Percentiles rank a stretch among this genome's conserved stretches.
phyloP scores from a whole-genome alignment of 2,888 invertebrate species.

The Aphodius sticticus region DNA sequence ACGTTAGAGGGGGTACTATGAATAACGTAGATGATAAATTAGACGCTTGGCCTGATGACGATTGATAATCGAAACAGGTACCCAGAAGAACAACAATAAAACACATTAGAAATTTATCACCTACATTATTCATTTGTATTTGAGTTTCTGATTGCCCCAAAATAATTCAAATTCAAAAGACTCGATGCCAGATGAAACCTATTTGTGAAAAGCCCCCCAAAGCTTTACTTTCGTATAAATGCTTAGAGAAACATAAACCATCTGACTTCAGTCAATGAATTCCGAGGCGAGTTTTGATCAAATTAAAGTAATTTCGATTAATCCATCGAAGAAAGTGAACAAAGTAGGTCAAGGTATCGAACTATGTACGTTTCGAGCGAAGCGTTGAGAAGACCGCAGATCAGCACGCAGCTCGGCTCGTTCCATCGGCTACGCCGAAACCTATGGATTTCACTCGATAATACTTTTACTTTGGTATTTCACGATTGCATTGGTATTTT shows the following conservation, averaged over 20 bases:
- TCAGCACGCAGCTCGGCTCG: not conserved
- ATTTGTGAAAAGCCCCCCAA: not conserved
- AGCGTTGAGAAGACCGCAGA: not conserved
- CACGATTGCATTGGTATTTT: not conserved
- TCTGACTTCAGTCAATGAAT: not conserved
- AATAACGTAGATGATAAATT: no score
- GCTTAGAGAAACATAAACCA: not conserved
- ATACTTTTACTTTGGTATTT: conserved; percentile 4
- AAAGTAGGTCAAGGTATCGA: conserved; percentile 41
- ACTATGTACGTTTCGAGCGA: not conserved
- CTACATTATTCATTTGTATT: no score
- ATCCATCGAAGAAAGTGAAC: conserved; percentile 38
- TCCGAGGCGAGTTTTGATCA: not conserved
- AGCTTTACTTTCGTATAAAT: not conserved
- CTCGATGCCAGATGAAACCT: no score
- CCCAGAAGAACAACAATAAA: no score
- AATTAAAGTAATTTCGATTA: not conserved
- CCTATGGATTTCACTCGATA: not conserved
- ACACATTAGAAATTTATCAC: no score
- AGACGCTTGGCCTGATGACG: no score
- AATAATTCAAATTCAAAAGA: no score
- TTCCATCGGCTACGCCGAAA: not conserved
- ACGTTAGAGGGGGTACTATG: no score
- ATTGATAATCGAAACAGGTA: no score
- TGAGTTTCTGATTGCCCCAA: no score